Evolutionary conservation across 1,140 invertebrate genomes (phyloP), one percentile per base, ranked within the genome.

Genomic region (Drosophila tsacasi): DNA sequence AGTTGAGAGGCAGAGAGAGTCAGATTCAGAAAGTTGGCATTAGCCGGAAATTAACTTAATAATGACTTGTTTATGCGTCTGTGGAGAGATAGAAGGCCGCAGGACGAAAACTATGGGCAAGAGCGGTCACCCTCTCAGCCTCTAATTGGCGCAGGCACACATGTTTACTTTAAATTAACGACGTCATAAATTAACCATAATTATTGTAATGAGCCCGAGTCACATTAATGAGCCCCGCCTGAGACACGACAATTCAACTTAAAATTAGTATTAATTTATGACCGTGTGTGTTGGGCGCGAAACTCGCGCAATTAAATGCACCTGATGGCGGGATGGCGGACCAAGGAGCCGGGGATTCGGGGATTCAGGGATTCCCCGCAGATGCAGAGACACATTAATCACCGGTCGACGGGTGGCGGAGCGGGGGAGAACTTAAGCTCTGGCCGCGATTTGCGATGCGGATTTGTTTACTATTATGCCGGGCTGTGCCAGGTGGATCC

Each of bases 261-360:
- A 64, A 89, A 90, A 85, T 84, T n/a, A n/a, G 55, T 85, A 89
- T 89, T 76, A 89, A 89, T 89, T 89, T 89, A 89, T 89, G 83
- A 52, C 65, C 78, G 13, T 78, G 84, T 79, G 81, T 47, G 46
- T 47, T 25, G 59, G 46, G 79, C 77, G 81, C 80, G 84, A 82
- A 84, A 89, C 75, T 81, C 87, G 89, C 87, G 87, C 89, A 84
- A 91, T 91, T 91, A 91, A 91, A 91, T 79, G 87, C 87, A 91
- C 89, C 87, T 91, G 87, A 91, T 87, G 87, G 87, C 83, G 91
- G 87, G n/a, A n/a, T n/a, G n/a, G n/a, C n/a, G n/a, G n/a, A 81
- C 78, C 79, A 50, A 46, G 44, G 37, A 46, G 25, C 25, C n/a
- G 27, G 21, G 52, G 30, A 35, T 8, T 17, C 19, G n/a, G n/a